Base-by-base conservation (phyloP, 2,113 vertebrate species). In the Sebastes fasciatus region DNA sequence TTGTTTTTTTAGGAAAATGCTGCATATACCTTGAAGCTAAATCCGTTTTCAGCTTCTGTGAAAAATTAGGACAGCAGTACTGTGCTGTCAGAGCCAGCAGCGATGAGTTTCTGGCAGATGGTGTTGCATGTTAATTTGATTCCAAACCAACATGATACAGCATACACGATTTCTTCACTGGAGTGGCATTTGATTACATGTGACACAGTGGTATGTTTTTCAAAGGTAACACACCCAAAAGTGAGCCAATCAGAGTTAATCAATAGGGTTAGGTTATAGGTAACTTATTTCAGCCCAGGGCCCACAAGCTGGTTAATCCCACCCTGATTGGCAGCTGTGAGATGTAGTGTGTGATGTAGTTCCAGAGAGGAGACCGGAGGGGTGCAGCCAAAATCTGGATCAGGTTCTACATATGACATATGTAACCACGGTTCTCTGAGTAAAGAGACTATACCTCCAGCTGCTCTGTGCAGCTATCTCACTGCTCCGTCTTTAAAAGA, bases 31-130 rank as follows among this genome's bases (percentile, higher is more conserved):
- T 54, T 54, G 17, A 5, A 34, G 16, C 14, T 17, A 61, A 26
- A 60, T 26, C 9, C 10, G n/a, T 66, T 34, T 66, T 66, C 48
- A 71, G 40, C 49, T 26, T 45, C 34, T 79, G 48, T 46, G 67
- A n/a, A 26, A 54, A 72, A 63, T 21, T 45, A 63, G 58, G 67
- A 13, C 68, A 79, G 77, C 63, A 26, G 62, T 26, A 2, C 40
- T 26, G 62, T 9, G 0, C 49, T 57, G n/a, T 43, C 17, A 77
- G 9, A 77, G n/a, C 34, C 74, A 45, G 42, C 74, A 77, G 74
- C n/a, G 4, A 17, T 1, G 16, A 54, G 12, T 26, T 23, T 26
- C 61, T 54, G 49, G 48, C 11, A 51, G 16, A 70, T 5, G 40
- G 4, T 19, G 34, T 19, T 71, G 58, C 8, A 52, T 62, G 46